A percentile compares a stretch with the other conserved stretches of the same genome.
Conservation (phyloP, 2,797 vertebrate genomes). For the Tauraco hartlaubi region DNA sequence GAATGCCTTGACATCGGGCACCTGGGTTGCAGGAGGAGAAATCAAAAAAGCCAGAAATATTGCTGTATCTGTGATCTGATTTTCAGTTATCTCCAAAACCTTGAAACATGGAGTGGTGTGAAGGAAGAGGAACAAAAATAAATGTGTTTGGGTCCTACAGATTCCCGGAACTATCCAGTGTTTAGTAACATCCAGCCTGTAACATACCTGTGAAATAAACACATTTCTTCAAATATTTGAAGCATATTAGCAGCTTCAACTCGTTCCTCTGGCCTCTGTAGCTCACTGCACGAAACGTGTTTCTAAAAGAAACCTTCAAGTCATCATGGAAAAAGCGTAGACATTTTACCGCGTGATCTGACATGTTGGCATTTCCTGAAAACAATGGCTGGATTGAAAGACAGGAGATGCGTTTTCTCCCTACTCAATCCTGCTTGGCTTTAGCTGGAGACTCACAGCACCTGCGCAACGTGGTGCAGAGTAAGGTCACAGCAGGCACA, state of each 20-base stretch:
- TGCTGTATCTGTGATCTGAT: neutral
- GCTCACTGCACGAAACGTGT: rapidly evolving
- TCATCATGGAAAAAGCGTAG: rapidly evolving
- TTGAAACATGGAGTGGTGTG: rapidly evolving
- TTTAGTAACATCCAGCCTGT: neutral
- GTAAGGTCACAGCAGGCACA: neutral
- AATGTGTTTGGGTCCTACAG: neutral
- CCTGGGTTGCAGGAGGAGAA: neutral
- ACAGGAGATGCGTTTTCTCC: neutral
- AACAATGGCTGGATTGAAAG: neutral
- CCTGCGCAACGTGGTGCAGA: rapidly evolving
- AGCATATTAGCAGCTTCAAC: neutral
- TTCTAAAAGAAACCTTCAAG: neutral
- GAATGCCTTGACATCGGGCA: neutral
- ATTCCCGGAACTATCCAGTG: neutral
- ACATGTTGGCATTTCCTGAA: neutral
- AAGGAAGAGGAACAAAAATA: neutral
- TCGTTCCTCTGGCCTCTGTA: neutral
- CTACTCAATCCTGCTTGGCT: neutral
- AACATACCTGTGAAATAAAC: neutral
- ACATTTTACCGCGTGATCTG: neutral
- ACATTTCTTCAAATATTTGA: neutral
- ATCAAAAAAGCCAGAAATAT: neutral
- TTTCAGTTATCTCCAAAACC: neutral
- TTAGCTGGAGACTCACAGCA: neutral